phyloP scores from a whole-genome alignment of 2,888 invertebrate genomes.

The Macrophya alboannulata region DNA sequence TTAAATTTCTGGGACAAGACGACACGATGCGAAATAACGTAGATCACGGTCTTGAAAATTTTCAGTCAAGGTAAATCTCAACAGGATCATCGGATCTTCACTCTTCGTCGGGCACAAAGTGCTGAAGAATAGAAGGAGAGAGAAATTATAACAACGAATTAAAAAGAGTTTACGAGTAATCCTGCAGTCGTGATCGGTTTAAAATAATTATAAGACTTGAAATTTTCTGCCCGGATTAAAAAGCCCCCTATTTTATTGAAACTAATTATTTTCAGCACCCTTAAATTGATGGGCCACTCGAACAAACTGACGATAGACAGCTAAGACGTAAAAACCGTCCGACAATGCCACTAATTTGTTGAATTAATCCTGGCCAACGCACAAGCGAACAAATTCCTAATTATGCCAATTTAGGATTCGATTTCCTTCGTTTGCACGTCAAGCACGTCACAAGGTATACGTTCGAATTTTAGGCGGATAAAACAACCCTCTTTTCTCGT shows the following conservation, averaged over 20 bases:
- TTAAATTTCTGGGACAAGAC: not conserved
- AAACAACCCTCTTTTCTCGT: conserved; percentile 54
- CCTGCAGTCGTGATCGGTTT: not conserved
- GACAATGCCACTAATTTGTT: conserved; percentile 51
- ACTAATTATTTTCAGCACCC: not conserved
- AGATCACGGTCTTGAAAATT: not conserved
- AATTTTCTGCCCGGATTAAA: not conserved
- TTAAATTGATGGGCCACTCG: conserved; percentile 33
- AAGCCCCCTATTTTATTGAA: not conserved
- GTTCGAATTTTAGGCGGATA: conserved; percentile 51
- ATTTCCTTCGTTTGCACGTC: not conserved
- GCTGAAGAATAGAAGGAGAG: not conserved
- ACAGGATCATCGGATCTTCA: not conserved
- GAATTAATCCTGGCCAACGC: conserved; percentile 60
- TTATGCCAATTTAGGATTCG: conserved; percentile 63
- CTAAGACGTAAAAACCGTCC: conserved; percentile 64
- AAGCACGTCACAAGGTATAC: conserved; percentile 7
- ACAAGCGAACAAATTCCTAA: conserved; percentile 62
- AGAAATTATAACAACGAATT: not conserved
- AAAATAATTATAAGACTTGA: not conserved
- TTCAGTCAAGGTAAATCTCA: not conserved
- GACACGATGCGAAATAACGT: no score
- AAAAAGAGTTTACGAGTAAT: not conserved
- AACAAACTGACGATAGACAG: conserved; percentile 67
- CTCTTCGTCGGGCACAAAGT: not conserved